These are phyloP conservation scores for Pantherophis guttatus DNA, from an alignment of 2,113 vertebrate species.

Conservation along the genomic window DNA sequence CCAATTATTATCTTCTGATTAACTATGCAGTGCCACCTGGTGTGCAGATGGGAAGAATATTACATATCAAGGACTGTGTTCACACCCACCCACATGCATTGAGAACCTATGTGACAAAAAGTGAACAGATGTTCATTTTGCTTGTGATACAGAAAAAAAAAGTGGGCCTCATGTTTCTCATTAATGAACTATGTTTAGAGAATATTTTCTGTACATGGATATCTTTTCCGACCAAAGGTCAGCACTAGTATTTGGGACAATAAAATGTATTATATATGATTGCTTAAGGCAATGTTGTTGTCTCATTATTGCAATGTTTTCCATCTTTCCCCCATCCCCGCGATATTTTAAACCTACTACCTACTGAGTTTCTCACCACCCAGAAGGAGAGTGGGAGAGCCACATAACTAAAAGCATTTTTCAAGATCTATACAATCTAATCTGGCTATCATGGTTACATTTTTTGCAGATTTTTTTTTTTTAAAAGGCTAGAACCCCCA, in stretches of 20 bases:
- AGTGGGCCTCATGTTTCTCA: conserved; percentile 61
- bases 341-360: background rate
- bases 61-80: conserved; percentile 68
- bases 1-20: conserved; percentile 68
- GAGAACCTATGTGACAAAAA: conserved; percentile 68
- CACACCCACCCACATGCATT: conserved; percentile 65
- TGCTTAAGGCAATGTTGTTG: conserved; percentile 40
- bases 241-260: conserved; percentile 44
- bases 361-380: background rate
- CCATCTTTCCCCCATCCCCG: background rate
- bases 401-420: conserved; percentile 3
- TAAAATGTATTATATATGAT: conserved; percentile 38
- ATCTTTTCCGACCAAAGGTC: conserved; percentile 48
- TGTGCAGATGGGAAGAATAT: conserved; percentile 71
- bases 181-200: conserved; percentile 71
- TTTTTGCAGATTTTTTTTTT: background rate
- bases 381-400: conserved; percentile 25
- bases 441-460: conserved; percentile 17
- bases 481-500: background rate
- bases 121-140: conserved; percentile 76
- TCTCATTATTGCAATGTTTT: conserved; percentile 35
- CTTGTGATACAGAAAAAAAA: conserved; percentile 65
- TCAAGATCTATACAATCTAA: conserved; percentile 2
- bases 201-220: conserved; percentile 55
- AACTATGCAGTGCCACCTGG: conserved; percentile 72